Base-by-base conservation (phyloP, 92 coral and sea anemone species). In the Diadumene lineata region DNA sequence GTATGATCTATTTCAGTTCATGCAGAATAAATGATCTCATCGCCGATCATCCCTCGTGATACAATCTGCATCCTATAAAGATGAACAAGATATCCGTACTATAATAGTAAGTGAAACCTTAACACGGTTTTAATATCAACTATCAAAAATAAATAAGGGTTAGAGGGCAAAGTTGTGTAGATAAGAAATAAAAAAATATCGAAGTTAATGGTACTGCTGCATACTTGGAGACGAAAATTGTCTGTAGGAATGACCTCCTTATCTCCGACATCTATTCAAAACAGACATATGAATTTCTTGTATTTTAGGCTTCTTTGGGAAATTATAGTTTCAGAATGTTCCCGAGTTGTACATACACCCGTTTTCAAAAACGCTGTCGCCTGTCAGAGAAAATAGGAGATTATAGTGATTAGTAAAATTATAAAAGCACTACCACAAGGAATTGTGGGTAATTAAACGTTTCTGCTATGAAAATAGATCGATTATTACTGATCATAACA, bases 101-200 rank as follows among this genome's bases (percentile, higher is more conserved):
- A 56, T 31, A 24, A 50, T 70, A 70, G 50, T 50, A 30, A 70
- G 58, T 43, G 31, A 29, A 51, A n/a, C n/a, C n/a, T n/a, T 69
- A 19, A 17, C 77, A 53, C 57, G 77, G 66, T 56, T 72, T 72
- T 56, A 72, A 72, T 72, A 61, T 56, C 62, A 58, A 56, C 65
- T 44, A 38, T 34, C 4, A 21, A 61, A 30, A 60, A 38, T 34
- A 32, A 50, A 28, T 27, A 1, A n/a, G 66, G 77, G 66, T 72
- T 72, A 72, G 77, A 34, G 77, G 77, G 53, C 66, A 72, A n/a
- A 53, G 2, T 7, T 8, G 60, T 53, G 8, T 53, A 53, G 22
- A 53, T 8, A 53, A 8, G n/a, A 53, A 23, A 22, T 3, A 53
- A 53, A 53, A 53, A 53, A 16, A 53, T 53, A 53, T 53, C 60